Base-by-base conservation (phyloP, 2,888 invertebrate genomes). In the Drosophila lacicola region DNA sequence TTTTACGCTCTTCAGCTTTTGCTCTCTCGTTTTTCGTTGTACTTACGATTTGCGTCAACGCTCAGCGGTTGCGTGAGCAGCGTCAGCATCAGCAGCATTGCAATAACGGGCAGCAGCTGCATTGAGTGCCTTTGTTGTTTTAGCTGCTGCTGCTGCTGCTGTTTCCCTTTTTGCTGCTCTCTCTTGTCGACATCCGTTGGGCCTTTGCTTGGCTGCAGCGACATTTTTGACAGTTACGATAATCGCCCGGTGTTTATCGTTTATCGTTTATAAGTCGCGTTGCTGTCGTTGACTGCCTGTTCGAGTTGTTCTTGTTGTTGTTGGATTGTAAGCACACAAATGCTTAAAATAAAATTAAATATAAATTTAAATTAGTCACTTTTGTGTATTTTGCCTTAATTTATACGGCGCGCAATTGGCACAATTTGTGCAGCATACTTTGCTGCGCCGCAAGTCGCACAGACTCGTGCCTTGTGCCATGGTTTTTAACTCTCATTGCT, bases 1-100 rank as follows among this genome's bases (percentile, higher is more conserved):
- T 34, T 10, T 14, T 5, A 3, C 5, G 41, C 29, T 9, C 17
- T 41, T 8, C 29, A 29, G 29, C 8, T 8, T 29, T 29, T 29
- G 8, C 25, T 25, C 50, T 9, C 25, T 14, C 21, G 8, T 4
- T n/a, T 10, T 25, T 49, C 9, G 8, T 33, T 50, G 44, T 84
- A 84, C 84, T 84, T 82, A 84, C 84, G 84, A 46, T 84, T 84
- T 42, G 86, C 73, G 49, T 76, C 58, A 37, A 37, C 83, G 78
- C 72, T 71, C 50, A 74, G 63, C 10, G 84, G 84, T 3, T 78
- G 86, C 47, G 70, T 70, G 33, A 84, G 70, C 19, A 84, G 71
- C 58, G 77, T 80, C 34, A 86, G 47, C 78, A 86, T 57, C 55
- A 84, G 61, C 41, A 83, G 57, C 57, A 78, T 67, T 55, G 88